These are phyloP conservation scores for Macroramphosus scolopax DNA, from an alignment of 2,797 vertebrate species.

Conservation along the genomic window DNA sequence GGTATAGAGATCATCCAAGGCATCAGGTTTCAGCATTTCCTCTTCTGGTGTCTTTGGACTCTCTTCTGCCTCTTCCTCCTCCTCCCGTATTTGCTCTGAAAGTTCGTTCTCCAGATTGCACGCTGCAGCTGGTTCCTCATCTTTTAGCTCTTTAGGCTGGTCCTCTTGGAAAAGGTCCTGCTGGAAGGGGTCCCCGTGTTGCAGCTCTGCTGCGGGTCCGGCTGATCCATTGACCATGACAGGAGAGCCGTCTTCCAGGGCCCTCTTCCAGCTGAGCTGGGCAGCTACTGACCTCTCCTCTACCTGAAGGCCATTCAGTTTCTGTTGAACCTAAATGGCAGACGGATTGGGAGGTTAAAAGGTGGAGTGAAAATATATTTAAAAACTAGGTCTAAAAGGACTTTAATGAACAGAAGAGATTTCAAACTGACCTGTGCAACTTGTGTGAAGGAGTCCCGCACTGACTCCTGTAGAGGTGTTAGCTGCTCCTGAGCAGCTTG, in stretches of 20 bases:
- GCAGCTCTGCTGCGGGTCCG: constrained; percentile 46
- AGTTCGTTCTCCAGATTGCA: constrained; percentile 43
- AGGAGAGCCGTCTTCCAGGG: constrained; percentile 80
- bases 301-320: constrained; percentile 85
- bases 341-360: not conserved
- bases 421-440: constrained; percentile 84
- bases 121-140: constrained; percentile 39
- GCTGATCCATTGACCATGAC: constrained; percentile 88
- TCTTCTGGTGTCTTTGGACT: constrained; percentile 75
- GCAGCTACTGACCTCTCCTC: constrained; percentile 82
- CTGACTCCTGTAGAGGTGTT: constrained; percentile 88
- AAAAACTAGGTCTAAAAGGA: no score
- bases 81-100: constrained; percentile 47
- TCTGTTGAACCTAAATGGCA: constrained; percentile 82
- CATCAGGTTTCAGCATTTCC: constrained; percentile 69
- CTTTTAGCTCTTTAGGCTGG: constrained; percentile 59
- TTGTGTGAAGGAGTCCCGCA: constrained; percentile 89
- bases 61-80: constrained; percentile 75
- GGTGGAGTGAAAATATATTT: not conserved
- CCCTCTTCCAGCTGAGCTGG: constrained; percentile 86
- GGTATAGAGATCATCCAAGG: constrained; percentile 71
- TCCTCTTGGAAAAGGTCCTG: constrained; percentile 63
- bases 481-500: constrained; percentile 87
- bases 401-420: no score
- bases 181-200: constrained; percentile 54